Base-by-base conservation (phyloP, 2,797 vertebrate species). In the Hippoglossus hippoglossus region DNA sequence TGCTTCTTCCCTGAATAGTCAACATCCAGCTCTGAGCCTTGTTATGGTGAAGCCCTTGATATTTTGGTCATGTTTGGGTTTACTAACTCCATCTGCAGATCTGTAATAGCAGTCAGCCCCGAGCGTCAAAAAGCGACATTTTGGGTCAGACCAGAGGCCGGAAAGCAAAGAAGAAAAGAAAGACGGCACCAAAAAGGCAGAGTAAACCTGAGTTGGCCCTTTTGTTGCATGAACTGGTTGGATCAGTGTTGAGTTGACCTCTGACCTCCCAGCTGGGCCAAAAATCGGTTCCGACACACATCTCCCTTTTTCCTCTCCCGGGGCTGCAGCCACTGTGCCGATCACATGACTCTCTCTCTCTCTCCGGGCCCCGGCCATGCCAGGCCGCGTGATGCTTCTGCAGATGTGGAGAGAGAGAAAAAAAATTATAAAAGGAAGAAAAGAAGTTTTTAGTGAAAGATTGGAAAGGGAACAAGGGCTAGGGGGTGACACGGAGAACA, bases 301-400 rank as follows among this genome's bases (percentile, higher is more conserved):
- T 79, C 85, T 87, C 79, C 83, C 84, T 61, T 86, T 87, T 89
- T 89, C 82, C 89, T 81, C 87, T 85, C 75, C 62, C 54, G 53
- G 18, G 74, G 79, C 77, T 79, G 76, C 74, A 84, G 86, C 71
- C 83, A 63, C 78, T 41, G 55, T 24, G n/a, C 57, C 62, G 81
- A 85, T 92, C 92, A 94, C 92, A 93, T 93, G 90, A 94, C 87
- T 80, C 46, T 39, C 36, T 39, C 36, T 39, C 46, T 16, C 41
- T 46, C 44, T 46, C 44, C 24, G 3, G 67, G 71, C 62, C 70
- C 70, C 6, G 47, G 80, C 75, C 69, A 81, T 81, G 78, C 87
- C 83, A 85, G 79, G 77, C 91, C 91, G 87, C 86, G 91, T 94
- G 94, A 94, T 90, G 88, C 86, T 83, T 80, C 85, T 93, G 88